Evolutionary conservation across 2,888 invertebrate genomes (phyloP).

Genomic region (Cheilosia vulpina): DNA sequence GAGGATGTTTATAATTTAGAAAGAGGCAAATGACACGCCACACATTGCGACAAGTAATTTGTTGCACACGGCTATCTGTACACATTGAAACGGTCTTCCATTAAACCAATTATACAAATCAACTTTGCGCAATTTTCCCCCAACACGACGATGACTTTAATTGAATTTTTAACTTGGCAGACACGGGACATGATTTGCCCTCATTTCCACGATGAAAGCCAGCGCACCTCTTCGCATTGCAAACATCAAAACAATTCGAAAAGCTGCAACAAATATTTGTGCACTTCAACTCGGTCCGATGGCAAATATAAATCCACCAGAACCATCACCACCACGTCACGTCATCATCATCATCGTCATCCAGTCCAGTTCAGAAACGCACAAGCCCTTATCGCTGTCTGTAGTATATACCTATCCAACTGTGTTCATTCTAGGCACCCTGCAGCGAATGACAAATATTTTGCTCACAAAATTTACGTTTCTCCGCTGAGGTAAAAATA

Average conservation of each 20-base stretch:
- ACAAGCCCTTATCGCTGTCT: slow-evolving; percentile 41
- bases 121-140: slow-evolving; percentile 1
- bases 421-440: slow-evolving; percentile 32
- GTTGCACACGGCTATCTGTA: too few relatives aligned
- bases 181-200: slow-evolving; percentile 54
- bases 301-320: slow-evolving; percentile 55
- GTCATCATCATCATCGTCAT: slow-evolving; percentile 43
- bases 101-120: slow-evolving; percentile 11
- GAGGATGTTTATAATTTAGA: too few relatives aligned
- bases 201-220: slow-evolving; percentile 40
- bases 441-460: slow-evolving; percentile 71
- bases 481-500: slow-evolving; percentile 70
- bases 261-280: slow-evolving; percentile 69
- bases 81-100: too few relatives aligned
- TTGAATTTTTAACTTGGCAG: slow-evolving; percentile 57
- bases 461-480: slow-evolving; percentile 72
- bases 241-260: slow-evolving; percentile 66
- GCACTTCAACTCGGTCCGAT: slow-evolving; percentile 48
- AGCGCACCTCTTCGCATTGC: slow-evolving; percentile 23
- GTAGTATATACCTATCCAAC: not conserved
- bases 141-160: slow-evolving; percentile 27
- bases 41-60: too few relatives aligned
- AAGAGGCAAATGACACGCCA: too few relatives aligned
- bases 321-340: slow-evolving; percentile 33
- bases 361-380: slow-evolving; percentile 44